Conservation (phyloP, 2,797 vertebrate genomes). For the Mastacembelus armatus region DNA sequence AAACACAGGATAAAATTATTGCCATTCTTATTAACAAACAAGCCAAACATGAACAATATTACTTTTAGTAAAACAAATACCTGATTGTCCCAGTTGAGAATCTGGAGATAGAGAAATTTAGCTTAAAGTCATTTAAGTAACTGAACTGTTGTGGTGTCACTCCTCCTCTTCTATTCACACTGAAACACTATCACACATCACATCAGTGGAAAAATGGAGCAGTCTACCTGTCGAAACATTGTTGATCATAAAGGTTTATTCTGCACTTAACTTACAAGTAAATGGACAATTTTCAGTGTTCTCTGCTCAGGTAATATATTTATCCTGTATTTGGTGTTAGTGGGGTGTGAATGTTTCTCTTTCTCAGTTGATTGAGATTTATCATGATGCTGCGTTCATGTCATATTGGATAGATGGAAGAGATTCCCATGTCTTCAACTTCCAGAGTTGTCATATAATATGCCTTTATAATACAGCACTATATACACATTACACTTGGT, state of each 20-base stretch:
- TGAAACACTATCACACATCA: no score
- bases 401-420: background rate
- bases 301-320: conserved; percentile 25
- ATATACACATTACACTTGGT: no score
- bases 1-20: no score
- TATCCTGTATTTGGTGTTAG: background rate
- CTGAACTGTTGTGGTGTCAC: no score
- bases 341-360: background rate
- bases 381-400: background rate
- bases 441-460: no score
- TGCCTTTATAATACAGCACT: background rate
- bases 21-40: no score
- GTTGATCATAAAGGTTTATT: conserved; percentile 27
- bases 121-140: no score
- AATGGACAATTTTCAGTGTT: background rate
- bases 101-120: no score
- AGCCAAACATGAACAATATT: no score
- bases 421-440: background rate
- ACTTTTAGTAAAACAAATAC: no score
- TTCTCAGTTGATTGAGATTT: background rate
- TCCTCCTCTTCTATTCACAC: no score
- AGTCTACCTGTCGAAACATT: rapidly evolving
- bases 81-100: no score
- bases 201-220: background rate
- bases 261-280: background rate